A percentile compares a stretch with the other conserved stretches of the same genome.
These are phyloP conservation scores for Mnemiopsis leidyi DNA, from an alignment of 37 sponge, comb jelly and placozoan species.

Conservation along the genomic window DNA sequence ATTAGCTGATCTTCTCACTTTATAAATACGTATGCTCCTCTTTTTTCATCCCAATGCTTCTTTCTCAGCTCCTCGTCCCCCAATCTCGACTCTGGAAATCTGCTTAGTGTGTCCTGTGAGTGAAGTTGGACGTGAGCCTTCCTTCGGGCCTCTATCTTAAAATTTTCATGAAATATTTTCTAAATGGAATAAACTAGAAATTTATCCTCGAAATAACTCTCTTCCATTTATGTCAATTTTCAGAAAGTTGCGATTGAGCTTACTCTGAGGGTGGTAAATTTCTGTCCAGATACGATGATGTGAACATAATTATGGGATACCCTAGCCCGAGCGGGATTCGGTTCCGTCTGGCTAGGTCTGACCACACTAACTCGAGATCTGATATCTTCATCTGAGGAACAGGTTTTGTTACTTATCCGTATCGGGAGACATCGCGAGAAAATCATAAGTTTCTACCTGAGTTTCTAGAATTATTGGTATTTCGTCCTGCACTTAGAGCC, in stretches of 20 bases:
- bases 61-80: background rate
- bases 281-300: constrained; percentile 25
- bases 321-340: background rate
- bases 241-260: background rate
- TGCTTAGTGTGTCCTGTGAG: background rate
- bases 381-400: background rate
- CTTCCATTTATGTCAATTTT: too few relatives aligned
- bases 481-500: too few relatives aligned
- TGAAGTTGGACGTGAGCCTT: too few relatives aligned
- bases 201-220: too few relatives aligned
- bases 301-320: background rate
- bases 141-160: too few relatives aligned
- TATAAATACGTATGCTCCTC: background rate
- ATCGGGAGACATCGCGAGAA: too few relatives aligned
- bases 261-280: background rate
- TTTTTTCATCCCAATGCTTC: background rate
- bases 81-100: background rate
- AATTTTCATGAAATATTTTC: too few relatives aligned
- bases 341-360: background rate
- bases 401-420: too few relatives aligned
- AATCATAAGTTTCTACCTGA: too few relatives aligned
- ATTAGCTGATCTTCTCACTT: too few relatives aligned
- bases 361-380: background rate
- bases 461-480: too few relatives aligned
- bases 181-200: too few relatives aligned